Percentiles rank a stretch among this genome's conserved stretches.
phyloP scores from a whole-genome alignment of 2,888 invertebrate species.

The Druceiella hillmani region DNA sequence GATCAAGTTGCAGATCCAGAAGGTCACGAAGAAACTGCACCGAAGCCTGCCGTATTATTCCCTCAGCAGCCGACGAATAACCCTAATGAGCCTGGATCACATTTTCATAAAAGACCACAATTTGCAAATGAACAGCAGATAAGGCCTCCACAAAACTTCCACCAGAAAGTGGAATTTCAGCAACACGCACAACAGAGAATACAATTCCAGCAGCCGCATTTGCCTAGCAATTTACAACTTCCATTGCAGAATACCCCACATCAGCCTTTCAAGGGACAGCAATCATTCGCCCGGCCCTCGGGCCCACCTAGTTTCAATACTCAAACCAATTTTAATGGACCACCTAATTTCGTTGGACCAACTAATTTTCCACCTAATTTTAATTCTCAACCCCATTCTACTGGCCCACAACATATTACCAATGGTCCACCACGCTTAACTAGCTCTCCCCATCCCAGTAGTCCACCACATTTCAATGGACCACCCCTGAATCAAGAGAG shows the following conservation, averaged over 20 bases:
- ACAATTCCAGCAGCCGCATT: slow-evolving; percentile 43
- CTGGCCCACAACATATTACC: slow-evolving; percentile 32
- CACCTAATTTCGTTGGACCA: slow-evolving; percentile 31
- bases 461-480: slow-evolving; percentile 38
- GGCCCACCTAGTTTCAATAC: slow-evolving; percentile 32
- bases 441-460: slow-evolving; percentile 33
- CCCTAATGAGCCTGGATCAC: slow-evolving; percentile 22
- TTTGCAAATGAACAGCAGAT: slow-evolving; percentile 29
- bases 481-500: slow-evolving; percentile 32
- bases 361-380: slow-evolving; percentile 31
- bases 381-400: slow-evolving; percentile 37
- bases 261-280: slow-evolving; percentile 36
- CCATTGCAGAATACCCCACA: slow-evolving; percentile 42
- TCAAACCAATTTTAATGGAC: slow-evolving; percentile 10
- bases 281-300: slow-evolving; percentile 32
- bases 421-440: slow-evolving; percentile 36
- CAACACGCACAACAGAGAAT: slow-evolving; percentile 44
- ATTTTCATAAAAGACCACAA: slow-evolving; percentile 20
- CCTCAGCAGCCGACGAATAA: slow-evolving; percentile 38
- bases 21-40: slow-evolving; percentile 58
- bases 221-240: slow-evolving; percentile 41
- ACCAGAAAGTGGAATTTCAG: slow-evolving; percentile 31
- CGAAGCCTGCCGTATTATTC: slow-evolving; percentile 56
- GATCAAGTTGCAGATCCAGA: slow-evolving; percentile 36
- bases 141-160: slow-evolving; percentile 28